phyloP scores from a whole-genome alignment of 1,140 invertebrate genomes.

The Papilio polytes region DNA sequence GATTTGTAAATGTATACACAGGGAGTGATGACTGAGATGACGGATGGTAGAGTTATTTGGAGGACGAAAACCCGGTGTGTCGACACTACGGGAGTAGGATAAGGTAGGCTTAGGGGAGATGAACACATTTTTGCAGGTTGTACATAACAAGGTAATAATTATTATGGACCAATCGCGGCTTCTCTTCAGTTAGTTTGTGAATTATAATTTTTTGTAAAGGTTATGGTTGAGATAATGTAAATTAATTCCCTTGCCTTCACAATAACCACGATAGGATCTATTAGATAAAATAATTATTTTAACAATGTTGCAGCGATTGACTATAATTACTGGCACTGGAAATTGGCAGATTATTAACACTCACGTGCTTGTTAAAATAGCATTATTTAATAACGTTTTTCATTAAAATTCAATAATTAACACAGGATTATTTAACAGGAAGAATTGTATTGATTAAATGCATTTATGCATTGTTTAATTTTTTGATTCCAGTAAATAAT shows the following conservation, averaged over 20 bases:
- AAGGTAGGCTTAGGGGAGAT: no score
- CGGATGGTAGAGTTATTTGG: no score
- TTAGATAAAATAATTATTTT: background rate
- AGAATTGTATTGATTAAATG: background rate
- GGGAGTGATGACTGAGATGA: no score
- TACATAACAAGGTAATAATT: no score
- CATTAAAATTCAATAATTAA: background rate
- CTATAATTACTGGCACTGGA: background rate
- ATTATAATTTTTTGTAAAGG: no score
- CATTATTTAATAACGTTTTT: background rate
- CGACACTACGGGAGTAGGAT: no score
- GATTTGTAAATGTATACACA: no score
- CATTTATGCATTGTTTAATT: background rate
- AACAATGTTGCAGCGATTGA: background rate
- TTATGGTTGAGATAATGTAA: background rate
- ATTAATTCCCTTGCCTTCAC: background rate
- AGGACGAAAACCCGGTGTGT: no score
- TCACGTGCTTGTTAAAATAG: background rate
- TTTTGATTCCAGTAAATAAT: no score
- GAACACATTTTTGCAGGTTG: no score
- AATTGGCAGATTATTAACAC: background rate
- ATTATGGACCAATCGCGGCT: no score
- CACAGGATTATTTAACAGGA: background rate
- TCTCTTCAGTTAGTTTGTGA: no score
- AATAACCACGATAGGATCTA: background rate